Evolutionary conservation across 1,140 invertebrate genomes (phyloP), one percentile per base, ranked within the genome.

Genomic region (Brachionus paranguensis): DNA sequence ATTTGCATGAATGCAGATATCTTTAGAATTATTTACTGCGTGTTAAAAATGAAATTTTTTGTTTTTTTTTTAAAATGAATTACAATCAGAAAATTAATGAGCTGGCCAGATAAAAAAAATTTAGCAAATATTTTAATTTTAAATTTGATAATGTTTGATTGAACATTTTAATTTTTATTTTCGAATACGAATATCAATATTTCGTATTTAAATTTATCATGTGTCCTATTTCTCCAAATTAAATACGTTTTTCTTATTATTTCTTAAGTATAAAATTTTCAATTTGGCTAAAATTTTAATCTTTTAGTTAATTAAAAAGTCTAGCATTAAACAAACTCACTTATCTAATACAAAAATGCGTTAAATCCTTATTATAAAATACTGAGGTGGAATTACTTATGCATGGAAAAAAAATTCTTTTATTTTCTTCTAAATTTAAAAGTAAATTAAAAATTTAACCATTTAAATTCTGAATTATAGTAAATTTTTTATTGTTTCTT

Each of bases 11-110:
- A 50, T 33, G 45, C 72, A 76, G 24, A 68, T 12, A 12, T 20
- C 27, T 68, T 68, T 33, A 33, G 41, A 76, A 50, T 76, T 50
- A 50, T 76, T 50, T 37, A 76, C 41, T 76, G 72, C 72, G 72
- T 76, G 72, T 76, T 76, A 76, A 76, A 76, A 76, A 76, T 47
- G 24, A 76, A 29, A 47, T 68, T 17, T 33, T 60, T 20, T 20
- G 20, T 60, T 60, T 8, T 60, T 60, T 10, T 55, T n/a, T 24
- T 55, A 10, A 20, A 20, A 24, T 20, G 6, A 17, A 60, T 60
- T 20, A 27, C 27, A 17, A 27, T 0, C 8, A 60, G 10, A 10
- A 20, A 20, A 24, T 60, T 24, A 24, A 20, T 17, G 3, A 55
- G 3, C 17, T 60, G 8, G 53, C 20, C 53, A 6, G 17, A 17